These are phyloP conservation scores for Rhinoraja longicauda DNA, from an alignment of 2,797 vertebrate species.

Conservation along the genomic window DNA sequence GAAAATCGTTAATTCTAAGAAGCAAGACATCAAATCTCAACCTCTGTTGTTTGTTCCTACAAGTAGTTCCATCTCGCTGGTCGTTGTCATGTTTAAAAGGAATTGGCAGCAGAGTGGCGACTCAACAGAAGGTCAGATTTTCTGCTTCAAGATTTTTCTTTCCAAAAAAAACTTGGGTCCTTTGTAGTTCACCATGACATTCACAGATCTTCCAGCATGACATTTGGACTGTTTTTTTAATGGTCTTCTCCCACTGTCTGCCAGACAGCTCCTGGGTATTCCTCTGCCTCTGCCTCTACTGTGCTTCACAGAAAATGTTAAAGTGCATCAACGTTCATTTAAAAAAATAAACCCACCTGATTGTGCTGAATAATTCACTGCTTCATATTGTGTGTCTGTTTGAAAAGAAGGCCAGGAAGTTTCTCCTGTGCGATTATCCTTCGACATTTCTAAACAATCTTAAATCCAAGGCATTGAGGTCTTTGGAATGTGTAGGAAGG, in stretches of 20 bases:
- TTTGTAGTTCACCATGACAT: background rate
- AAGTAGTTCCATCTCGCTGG: background rate
- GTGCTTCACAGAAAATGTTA: background rate
- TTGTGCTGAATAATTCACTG: background rate
- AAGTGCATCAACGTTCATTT: background rate
- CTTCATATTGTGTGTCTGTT: background rate
- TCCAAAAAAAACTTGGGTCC: background rate
- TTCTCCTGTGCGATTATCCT: background rate
- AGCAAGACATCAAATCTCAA: background rate
- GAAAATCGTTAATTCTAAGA: background rate
- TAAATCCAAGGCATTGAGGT: background rate
- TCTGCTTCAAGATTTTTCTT: background rate
- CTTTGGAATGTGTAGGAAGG: too few species aligned
- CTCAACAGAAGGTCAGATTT: background rate
- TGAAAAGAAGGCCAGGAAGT: background rate
- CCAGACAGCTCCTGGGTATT: background rate
- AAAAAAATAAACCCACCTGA: background rate
- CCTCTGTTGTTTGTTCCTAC: background rate
- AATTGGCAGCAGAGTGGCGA: background rate
- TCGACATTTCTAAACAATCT: background rate
- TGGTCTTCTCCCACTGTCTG: background rate
- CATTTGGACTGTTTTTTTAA: constrained; percentile 14
- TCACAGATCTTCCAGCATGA: background rate
- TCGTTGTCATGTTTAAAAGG: background rate
- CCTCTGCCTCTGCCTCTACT: background rate